These are phyloP conservation scores for Calameuta idolon DNA, from an alignment of 2,888 invertebrate species.

Conservation along the genomic window DNA sequence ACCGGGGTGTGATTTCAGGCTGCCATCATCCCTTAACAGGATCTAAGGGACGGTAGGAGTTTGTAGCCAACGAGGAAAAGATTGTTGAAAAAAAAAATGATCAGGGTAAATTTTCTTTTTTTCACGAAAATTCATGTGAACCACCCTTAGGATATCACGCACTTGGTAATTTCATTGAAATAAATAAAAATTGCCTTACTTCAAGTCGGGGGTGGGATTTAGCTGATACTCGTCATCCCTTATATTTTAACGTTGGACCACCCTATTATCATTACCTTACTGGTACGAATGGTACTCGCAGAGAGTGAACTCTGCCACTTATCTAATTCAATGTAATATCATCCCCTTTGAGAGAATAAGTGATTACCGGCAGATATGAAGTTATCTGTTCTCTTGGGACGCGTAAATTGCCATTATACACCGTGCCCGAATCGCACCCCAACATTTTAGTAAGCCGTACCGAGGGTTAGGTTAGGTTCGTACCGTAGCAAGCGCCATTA, in stretches of 20 bases:
- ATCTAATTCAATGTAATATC: conserved; percentile 67
- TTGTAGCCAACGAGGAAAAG: too few relatives aligned
- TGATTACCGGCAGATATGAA: conserved; percentile 65
- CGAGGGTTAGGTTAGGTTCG: conserved; percentile 27
- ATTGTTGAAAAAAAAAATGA: too few relatives aligned
- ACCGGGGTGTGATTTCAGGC: conserved; percentile 59
- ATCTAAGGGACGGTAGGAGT: too few relatives aligned
- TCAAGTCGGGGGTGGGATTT: too few relatives aligned
- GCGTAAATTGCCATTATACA: conserved; percentile 66
- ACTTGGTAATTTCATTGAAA: too few relatives aligned
- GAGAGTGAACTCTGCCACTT: conserved; percentile 40
- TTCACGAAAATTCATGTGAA: too few relatives aligned
- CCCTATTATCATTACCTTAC: too few relatives aligned
- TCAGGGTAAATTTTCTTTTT: too few relatives aligned
- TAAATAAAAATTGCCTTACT: too few relatives aligned
- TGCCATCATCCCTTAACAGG: conserved; percentile 6
- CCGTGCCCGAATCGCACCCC: conserved; percentile 12
- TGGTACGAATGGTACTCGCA: background rate
- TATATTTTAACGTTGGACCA: too few relatives aligned
- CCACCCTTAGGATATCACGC: too few relatives aligned
- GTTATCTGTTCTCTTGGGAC: conserved; percentile 65
- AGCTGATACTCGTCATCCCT: too few relatives aligned
- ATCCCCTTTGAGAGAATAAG: conserved; percentile 63
- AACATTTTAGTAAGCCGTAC: conserved; percentile 18
- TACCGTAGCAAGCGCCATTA: conserved; percentile 20